Evolutionary conservation across 2,888 invertebrate genomes (phyloP).

Genomic region (Sminthurinus aureus): DNA sequence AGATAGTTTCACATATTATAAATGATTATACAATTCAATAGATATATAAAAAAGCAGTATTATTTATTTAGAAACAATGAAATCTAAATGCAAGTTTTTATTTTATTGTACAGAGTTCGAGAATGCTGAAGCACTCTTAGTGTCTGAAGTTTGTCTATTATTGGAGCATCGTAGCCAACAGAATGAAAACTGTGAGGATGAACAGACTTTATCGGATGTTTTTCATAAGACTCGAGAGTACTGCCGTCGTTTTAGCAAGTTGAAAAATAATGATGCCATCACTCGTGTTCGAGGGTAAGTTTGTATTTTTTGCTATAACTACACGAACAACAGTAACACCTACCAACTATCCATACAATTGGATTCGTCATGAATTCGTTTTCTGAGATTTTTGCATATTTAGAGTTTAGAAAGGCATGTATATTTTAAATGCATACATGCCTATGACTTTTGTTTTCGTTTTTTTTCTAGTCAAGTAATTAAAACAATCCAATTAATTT

Average conservation of each 20-base stretch:
- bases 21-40: too few species aligned
- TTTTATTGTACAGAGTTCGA: conserved; percentile 80
- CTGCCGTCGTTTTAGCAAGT: conserved; percentile 94
- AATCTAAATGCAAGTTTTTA: not conserved
- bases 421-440: not conserved
- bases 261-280: conserved; percentile 98
- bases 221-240: conserved; percentile 98
- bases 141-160: conserved; percentile 95
- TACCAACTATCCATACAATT: not conserved
- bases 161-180: conserved; percentile 96
- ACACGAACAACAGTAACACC: not conserved
- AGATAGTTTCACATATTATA: too few species aligned
- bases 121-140: conserved; percentile 95
- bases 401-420: not conserved
- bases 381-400: too few species aligned
- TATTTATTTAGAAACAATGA: too few species aligned
- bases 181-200: conserved; percentile 97
- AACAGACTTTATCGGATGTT: conserved; percentile 97
- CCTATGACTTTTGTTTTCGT: not conserved
- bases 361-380: too few species aligned
- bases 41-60: too few species aligned
- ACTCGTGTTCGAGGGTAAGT: conserved; percentile 88
- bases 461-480: too few species aligned
- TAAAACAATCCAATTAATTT: too few species aligned
- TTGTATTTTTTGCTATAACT: not conserved